Conservation (phyloP, 2,888 invertebrate genomes). For the Dolichopus griseipennis region DNA sequence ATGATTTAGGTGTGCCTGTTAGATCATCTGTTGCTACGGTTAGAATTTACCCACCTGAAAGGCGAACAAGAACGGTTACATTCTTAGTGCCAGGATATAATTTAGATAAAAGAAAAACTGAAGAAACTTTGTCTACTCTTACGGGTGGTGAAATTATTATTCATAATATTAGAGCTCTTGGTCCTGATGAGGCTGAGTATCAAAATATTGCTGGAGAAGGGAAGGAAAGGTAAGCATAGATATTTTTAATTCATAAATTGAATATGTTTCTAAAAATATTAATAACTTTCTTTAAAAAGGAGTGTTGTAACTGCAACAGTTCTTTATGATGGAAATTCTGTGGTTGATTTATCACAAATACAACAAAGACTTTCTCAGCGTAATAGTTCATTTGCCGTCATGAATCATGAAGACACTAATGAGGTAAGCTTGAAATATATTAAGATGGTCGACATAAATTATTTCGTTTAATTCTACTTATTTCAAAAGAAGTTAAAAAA, state of each 20-base stretch:
- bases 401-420: constrained; percentile 33
- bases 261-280: neutral
- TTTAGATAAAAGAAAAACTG: constrained; percentile 62
- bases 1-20: constrained; percentile 76
- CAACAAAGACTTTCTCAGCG: constrained; percentile 52
- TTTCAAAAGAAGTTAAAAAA: too few relatives aligned
- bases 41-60: constrained; percentile 68
- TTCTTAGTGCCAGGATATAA: constrained; percentile 74
- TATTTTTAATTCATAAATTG: neutral
- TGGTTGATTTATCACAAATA: constrained; percentile 64
- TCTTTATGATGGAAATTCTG: constrained; percentile 54
- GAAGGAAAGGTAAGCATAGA: constrained; percentile 48
- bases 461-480: too few relatives aligned
- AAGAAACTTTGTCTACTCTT: constrained; percentile 64
- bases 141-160: constrained; percentile 74
- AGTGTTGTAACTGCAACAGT: constrained; percentile 67
- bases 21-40: constrained; percentile 63
- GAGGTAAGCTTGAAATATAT: constrained; percentile 29
- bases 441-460: too few relatives aligned
- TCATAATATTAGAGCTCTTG: constrained; percentile 62
- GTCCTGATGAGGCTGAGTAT: constrained; percentile 47
- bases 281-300: constrained; percentile 42
- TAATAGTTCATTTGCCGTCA: constrained; percentile 39
- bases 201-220: constrained; percentile 48
- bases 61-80: constrained; percentile 64